Percentiles rank a stretch among this genome's conserved stretches.
Conservation (phyloP, 2,888 invertebrate species). For the Dasypolia templi region DNA sequence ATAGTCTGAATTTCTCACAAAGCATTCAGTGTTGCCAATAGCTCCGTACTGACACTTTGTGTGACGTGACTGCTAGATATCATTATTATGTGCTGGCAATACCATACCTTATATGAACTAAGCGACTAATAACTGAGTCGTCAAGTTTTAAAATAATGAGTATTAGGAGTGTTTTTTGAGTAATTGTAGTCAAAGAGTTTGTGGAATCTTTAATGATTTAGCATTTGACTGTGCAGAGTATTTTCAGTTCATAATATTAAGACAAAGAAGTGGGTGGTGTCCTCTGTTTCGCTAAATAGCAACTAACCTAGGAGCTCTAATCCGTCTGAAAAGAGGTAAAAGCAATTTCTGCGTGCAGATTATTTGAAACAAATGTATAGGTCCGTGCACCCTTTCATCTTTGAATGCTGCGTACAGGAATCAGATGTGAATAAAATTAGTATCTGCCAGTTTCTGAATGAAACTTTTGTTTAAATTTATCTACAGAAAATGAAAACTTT, state of each 20-base stretch:
- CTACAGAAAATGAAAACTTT: too few species aligned
- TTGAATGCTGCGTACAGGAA: not conserved
- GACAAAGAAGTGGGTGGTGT: not conserved
- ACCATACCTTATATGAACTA: slow-evolving; percentile 9
- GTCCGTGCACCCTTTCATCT: not conserved
- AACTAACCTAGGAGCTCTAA: not conserved
- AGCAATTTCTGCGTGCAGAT: slow-evolving; percentile 8
- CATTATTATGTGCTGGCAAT: slow-evolving; percentile 35
- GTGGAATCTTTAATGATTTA: not conserved
- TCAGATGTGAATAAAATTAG: too few species aligned
- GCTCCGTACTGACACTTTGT: slow-evolving; percentile 39
- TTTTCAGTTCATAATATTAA: not conserved
- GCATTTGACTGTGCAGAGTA: not conserved
- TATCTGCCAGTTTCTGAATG: too few species aligned
- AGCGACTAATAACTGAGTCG: slow-evolving; percentile 6
- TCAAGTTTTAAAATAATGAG: too few species aligned
- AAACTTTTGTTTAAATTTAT: too few species aligned
- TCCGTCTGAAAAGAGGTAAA: not conserved
- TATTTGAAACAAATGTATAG: not conserved
- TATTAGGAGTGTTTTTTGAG: not conserved
- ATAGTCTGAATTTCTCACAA: slow-evolving; percentile 23
- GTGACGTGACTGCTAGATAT: slow-evolving; percentile 30
- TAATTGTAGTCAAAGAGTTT: not conserved
- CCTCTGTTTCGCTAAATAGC: not conserved
- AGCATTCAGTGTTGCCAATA: slow-evolving; percentile 44